Base-by-base conservation (phyloP, 2,888 invertebrate species). In the Cantharis rustica region DNA sequence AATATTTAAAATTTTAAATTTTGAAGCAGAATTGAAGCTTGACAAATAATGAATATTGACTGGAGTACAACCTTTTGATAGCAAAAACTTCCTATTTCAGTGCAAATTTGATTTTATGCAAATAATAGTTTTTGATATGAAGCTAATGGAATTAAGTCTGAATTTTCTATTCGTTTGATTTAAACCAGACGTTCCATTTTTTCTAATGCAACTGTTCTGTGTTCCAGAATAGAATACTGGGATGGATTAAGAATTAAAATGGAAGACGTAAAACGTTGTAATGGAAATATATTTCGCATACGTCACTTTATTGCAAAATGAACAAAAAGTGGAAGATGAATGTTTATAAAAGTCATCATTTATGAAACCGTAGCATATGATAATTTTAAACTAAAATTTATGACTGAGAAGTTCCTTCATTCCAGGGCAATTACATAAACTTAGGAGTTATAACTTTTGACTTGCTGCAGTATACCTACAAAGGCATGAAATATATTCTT, bases 401-500 rank as follows among this genome's bases (percentile, higher is more conserved):
- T 71, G 75, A 73, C 75, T 78, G 75, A 70, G 74, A 77, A 78
- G 75, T 78, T 78, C 73, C 75, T 77, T 75, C 75, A 76, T 77
- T 76, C 76, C 73, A 69, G 66, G 73, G 79, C 74, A 76, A 79
- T 77, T 79, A 75, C 77, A 77, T 79, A 79, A 79, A 76, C 75
- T 77, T 75, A 69, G 75, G 75, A 77, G 75, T 79, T 77, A 79
- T 79, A 80, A 80, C 79, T 79, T 76, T 79, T 77, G 80, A 80
- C 80, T 80, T 74, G 79, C 79, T 75, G 78, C 64, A 66, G 64
- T 77, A 79, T 80, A 76, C 79, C 79, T 78, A 79, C 78, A 76
- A 80, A 81, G 81, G 80, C 77, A 83, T 82, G 83, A 83, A 82
- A 83, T 83, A 83, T 83, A 82, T 82, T 82, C 81, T 81, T 82